Evolutionary conservation across 2,797 vertebrate species (phyloP), one percentile per base, ranked within the genome.

Genomic region (Acanthurus tractus): DNA sequence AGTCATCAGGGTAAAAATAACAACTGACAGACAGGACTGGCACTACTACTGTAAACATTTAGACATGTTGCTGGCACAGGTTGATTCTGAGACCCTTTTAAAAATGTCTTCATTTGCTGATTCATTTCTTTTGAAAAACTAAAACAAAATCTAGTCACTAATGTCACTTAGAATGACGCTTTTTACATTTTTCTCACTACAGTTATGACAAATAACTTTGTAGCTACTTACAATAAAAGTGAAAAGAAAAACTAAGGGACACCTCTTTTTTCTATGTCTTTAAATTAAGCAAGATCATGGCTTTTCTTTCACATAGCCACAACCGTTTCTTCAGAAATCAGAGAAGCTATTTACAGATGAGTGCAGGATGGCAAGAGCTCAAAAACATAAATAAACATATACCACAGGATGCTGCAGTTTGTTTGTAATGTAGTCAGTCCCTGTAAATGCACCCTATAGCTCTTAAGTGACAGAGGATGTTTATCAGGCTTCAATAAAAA

Each of bases 11-110:
- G 25, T 70, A n/a, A 67, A 48, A 49, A 45, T 22, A 17, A 63
- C 10, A 3, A 75, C 17, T 67, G 8, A 36, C 34, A 74, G 2
- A 25, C 48, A 50, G 3, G n/a, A 75, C 55, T 66, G 42, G 40
- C 17, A 78, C 59, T 22, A n/a, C 49, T 22, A 57, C 6, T 66
- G 65, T 74, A 79, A 82, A 85, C 77, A 52, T 70, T 65, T 17
- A 36, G 25, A 74, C 49, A 72, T 5, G 6, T 20, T 46, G 50
- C 29, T 71, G n/a, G 34, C n/a, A 55, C 50, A 45, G 67, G 56
- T 52, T 15, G 29, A 57, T 38, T 64, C 17, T 53, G 2, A 76
- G 70, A 58, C 40, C 15, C n/a, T 64, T 59, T 45, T 7, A 55
- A 38, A 36, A 50, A 53, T 45, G 8, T 42, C n/a, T 20, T 50